Conservation (phyloP, 37 sponge, comb jelly and placozoan genomes). For the Hormiphora californensis region DNA sequence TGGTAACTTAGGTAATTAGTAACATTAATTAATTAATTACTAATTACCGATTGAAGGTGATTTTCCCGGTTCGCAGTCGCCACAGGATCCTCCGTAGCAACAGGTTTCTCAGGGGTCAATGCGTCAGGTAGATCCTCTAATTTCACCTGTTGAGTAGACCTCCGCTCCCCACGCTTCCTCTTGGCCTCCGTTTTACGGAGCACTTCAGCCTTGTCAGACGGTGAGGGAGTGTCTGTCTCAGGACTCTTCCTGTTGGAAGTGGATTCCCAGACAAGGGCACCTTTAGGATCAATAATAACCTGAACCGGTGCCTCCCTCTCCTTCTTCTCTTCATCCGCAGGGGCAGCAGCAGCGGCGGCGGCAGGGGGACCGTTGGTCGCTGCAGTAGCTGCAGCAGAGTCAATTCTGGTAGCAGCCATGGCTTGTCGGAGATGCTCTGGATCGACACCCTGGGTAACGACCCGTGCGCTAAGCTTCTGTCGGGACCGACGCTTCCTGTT, state of each 20-base stretch:
- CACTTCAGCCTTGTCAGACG: conserved; percentile 34
- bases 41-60: background rate
- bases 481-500: too few species aligned
- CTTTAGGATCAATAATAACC: background rate
- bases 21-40: background rate
- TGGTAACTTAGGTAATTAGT: background rate
- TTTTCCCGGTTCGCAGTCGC: background rate
- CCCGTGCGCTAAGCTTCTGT: too few species aligned
- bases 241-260: conserved; percentile 8
- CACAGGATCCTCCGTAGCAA: background rate
- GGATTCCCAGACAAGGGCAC: conserved; percentile 41
- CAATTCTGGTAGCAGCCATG: too few species aligned
- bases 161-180: conserved; percentile 37
- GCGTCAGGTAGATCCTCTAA: conserved; percentile 10
- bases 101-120: background rate
- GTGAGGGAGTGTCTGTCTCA: background rate
- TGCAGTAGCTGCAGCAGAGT: too few species aligned
- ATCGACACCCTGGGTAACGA: too few species aligned
- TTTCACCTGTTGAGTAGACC: conserved; percentile 33
- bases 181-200: conserved; percentile 12
- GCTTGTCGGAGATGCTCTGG: too few species aligned
- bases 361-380: conserved; percentile 3
- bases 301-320: background rate
- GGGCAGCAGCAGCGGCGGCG: background rate
- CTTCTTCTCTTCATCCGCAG: too few species aligned